Conservation (phyloP, 2,797 vertebrate species). For the Phylloscopus collybita region DNA sequence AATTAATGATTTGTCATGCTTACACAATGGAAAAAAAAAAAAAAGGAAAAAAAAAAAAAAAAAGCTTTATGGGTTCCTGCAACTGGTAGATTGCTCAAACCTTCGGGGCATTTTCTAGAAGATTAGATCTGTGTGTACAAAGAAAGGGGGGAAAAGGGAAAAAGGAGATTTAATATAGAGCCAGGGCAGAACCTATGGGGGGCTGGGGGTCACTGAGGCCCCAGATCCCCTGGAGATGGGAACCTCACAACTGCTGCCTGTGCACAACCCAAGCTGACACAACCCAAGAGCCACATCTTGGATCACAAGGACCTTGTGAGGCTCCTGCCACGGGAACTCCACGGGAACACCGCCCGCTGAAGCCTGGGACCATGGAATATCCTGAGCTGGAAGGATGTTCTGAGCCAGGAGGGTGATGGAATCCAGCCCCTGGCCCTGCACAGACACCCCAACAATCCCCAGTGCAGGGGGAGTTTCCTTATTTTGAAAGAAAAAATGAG, state of each 20-base stretch:
- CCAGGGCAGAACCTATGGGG: neutral
- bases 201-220: neutral
- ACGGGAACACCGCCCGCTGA: fast-evolving
- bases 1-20: slow-evolving; percentile 82
- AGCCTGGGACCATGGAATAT: neutral
- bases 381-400: neutral
- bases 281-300: fast-evolving
- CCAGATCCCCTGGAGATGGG: fast-evolving
- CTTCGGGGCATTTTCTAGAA: slow-evolving; percentile 42
- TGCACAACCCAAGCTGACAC: neutral
- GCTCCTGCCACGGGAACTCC: neutral
- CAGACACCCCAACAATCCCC: neutral
- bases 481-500: neutral
- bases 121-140: neutral
- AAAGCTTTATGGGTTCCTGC: slow-evolving; percentile 69
- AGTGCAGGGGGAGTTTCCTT: fast-evolving
- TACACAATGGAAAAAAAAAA: slow-evolving; percentile 68
- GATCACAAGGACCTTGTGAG: fast-evolving
- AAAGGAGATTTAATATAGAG: neutral
- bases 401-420: neutral
- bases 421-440: neutral
- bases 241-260: fast-evolving
- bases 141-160: fast-evolving
- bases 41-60: slow-evolving; percentile 53
- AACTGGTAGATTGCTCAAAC: slow-evolving; percentile 53